Evolutionary conservation across 2,888 invertebrate species (phyloP).

Genomic region (Eudemis profundana): DNA sequence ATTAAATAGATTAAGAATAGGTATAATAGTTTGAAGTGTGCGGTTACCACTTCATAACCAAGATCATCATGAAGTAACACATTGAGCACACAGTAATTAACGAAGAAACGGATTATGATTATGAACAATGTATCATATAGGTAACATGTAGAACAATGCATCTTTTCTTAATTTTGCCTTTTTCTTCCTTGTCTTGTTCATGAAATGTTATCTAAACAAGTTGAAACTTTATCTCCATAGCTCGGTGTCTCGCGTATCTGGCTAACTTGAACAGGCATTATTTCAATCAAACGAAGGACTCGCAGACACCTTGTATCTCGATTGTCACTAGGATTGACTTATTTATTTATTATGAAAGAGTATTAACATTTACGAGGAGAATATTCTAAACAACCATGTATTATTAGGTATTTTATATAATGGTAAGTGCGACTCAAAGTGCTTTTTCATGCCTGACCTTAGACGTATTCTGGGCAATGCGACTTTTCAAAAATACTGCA

Average conservation of each 20-base stretch:
- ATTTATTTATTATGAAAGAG: conserved; percentile 10
- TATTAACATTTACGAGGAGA: conserved; percentile 6
- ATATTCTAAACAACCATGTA: neutral
- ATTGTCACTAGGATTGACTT: conserved; percentile 35
- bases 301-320: conserved; percentile 62
- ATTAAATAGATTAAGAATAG: too few species aligned
- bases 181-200: neutral
- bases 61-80: too few species aligned
- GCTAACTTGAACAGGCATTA: conserved; percentile 56
- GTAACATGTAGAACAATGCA: neutral
- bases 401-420: neutral
- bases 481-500: too few species aligned
- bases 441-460: too few species aligned
- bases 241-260: conserved; percentile 20
- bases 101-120: too few species aligned
- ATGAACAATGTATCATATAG: too few species aligned
- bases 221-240: conserved; percentile 21
- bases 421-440: too few species aligned
- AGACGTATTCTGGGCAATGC: too few species aligned
- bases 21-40: too few species aligned
- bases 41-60: too few species aligned
- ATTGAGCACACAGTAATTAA: too few species aligned
- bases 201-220: conserved; percentile 24
- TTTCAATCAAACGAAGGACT: conserved; percentile 63
- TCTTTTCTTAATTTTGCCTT: neutral